These are phyloP conservation scores for Merodon equestris DNA, from an alignment of 2,888 invertebrate genomes.

Conservation along the genomic window DNA sequence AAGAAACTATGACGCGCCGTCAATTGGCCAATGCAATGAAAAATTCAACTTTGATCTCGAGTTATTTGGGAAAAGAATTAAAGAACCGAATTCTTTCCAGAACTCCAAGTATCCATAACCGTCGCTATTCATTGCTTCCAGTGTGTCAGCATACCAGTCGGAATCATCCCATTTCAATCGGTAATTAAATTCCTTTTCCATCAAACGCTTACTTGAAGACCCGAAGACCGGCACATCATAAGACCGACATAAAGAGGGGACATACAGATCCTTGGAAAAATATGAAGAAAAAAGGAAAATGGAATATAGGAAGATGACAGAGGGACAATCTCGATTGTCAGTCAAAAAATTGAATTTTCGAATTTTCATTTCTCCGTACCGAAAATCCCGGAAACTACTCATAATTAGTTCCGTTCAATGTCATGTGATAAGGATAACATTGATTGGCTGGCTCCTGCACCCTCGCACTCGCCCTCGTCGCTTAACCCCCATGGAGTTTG, in stretches of 20 bases:
- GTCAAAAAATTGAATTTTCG: slow-evolving; percentile 50
- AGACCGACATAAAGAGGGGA: too few relatives aligned
- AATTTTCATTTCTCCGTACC: background rate
- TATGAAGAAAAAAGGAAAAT: background rate
- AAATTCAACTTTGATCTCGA: slow-evolving; percentile 63
- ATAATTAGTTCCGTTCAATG: slow-evolving; percentile 68
- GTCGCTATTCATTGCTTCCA: background rate
- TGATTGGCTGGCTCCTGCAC: slow-evolving; percentile 52
- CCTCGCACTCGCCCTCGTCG: too few relatives aligned
- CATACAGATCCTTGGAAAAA: too few relatives aligned
- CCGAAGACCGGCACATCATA: too few relatives aligned
- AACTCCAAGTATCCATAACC: slow-evolving; percentile 34
- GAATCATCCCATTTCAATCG: slow-evolving; percentile 19
- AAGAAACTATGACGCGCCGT: slow-evolving; percentile 16
- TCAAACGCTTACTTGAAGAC: slow-evolving; percentile 26
- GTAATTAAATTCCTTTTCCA: slow-evolving; percentile 64
- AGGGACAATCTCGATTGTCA: slow-evolving; percentile 38
- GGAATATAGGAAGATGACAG: too few relatives aligned
- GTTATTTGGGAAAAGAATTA: slow-evolving; percentile 54
- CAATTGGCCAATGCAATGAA: slow-evolving; percentile 41
- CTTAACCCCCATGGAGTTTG: too few relatives aligned
- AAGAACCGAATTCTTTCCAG: slow-evolving; percentile 48
- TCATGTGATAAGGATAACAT: slow-evolving; percentile 61
- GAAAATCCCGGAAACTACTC: slow-evolving; percentile 60
- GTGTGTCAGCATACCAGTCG: background rate